phyloP scores from a whole-genome alignment of 2,797 vertebrate species.

The Syncerus caffer region DNA sequence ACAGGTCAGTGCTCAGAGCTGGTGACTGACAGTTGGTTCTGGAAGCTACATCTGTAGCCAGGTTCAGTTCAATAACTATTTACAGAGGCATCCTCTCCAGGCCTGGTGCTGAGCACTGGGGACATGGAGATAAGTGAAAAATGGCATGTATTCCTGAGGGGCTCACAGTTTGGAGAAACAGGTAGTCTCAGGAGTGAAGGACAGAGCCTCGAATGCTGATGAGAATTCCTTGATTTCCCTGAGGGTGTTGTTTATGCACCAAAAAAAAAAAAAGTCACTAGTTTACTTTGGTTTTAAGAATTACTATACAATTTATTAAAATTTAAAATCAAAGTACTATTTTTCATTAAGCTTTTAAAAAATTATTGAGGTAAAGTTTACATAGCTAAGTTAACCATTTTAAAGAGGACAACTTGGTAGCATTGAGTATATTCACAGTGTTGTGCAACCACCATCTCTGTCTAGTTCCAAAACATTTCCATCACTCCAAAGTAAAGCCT shows the following conservation, averaged over 20 bases:
- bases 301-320: neutral
- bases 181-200: neutral
- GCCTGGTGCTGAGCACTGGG: neutral
- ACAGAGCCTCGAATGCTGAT: neutral
- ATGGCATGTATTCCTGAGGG: neutral
- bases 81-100: neutral
- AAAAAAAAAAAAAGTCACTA: neutral
- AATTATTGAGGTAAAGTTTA: conserved; percentile 12
- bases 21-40: neutral
- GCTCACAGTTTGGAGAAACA: neutral
- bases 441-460: neutral
- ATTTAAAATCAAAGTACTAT: neutral
- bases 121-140: neutral
- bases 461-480: neutral
- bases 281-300: conserved; percentile 28
- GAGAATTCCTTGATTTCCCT: neutral
- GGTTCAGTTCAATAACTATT: neutral
- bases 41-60: neutral
- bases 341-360: neutral
- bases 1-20: conserved; percentile 83
- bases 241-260: neutral
- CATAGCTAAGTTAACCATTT: neutral
- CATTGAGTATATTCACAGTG: neutral
- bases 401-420: neutral
- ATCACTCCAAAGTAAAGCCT: neutral